Evolutionary conservation across 1,140 invertebrate species (phyloP).

Genomic region (Diprion similis): DNA sequence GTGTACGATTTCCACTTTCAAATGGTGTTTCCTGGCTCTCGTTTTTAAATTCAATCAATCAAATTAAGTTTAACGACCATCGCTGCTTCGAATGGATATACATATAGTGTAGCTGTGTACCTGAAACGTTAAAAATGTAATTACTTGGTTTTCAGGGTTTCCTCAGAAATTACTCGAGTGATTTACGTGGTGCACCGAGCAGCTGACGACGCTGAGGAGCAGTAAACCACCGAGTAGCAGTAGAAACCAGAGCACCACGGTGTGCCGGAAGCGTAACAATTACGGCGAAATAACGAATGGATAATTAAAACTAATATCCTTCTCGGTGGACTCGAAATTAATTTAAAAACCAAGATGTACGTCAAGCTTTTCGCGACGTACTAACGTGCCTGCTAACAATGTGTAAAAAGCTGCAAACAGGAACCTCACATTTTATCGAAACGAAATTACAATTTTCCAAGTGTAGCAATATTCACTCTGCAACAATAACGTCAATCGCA

Average conservation of each 20-base stretch:
- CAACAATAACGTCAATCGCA: too few relatives aligned
- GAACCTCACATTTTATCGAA: too few relatives aligned
- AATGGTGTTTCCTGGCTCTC: too few relatives aligned
- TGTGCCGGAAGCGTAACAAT: neutral
- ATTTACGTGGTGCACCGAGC: neutral
- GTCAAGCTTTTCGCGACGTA: too few relatives aligned
- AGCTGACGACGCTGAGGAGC: neutral
- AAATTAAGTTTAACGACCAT: too few relatives aligned
- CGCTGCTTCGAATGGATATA: too few relatives aligned
- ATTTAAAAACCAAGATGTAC: neutral
- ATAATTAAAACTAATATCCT: neutral
- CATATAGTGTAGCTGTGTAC: neutral
- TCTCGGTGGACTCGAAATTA: neutral
- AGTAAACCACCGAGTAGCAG: neutral
- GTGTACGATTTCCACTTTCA: too few relatives aligned
- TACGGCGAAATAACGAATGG: neutral
- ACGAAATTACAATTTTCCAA: too few relatives aligned
- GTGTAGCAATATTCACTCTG: too few relatives aligned
- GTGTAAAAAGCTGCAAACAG: too few relatives aligned
- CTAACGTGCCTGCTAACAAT: too few relatives aligned
- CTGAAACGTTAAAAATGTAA: neutral
- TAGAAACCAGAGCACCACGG: neutral
- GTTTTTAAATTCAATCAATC: too few relatives aligned
- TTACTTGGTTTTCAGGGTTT: neutral
- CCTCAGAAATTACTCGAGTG: constrained; percentile 1